Base-by-base conservation (phyloP, 2,888 invertebrate species). In the Pecten maximus region DNA sequence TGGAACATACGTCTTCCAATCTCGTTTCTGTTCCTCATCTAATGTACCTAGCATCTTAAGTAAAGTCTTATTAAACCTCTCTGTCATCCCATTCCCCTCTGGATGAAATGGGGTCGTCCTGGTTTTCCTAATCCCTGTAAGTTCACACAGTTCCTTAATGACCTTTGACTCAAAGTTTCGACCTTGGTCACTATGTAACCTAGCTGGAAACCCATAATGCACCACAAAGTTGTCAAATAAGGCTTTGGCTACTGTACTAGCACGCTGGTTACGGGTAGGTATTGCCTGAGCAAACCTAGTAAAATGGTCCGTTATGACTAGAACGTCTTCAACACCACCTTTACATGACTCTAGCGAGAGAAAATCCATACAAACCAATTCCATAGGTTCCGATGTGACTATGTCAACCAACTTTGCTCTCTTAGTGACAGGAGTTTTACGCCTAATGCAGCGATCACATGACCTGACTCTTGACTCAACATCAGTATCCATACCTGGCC, bases 401-500 rank as follows among this genome's bases (percentile, higher is more conserved):
- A 40, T 87, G 0, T 87, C 40, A 35, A 35, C 23, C 35, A 35
- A 4, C 40, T 87, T n/a, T 35, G 23, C 40, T 87, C 40, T 87
- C 23, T 87, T 87, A 2, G 23, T 39, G 4, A 40, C 16, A 87
- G 23, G 23, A 2, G 40, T 35, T 39, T 87, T 87, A 19, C 40
- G 39, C 19, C 60, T 35, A 8, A 40, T 40, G 16, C 88, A 54
- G 89, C 40, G 60, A 39, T 54, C 39, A 88, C 19, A 40, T 40
- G 40, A 40, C 44, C 44, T 88, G 40, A 19, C 28, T 4, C 16
- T 40, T 88, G 44, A 88, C n/a, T n/a, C 88, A 4, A 87, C 48
- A 40, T 90, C 90, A 12, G 4, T 88, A 86, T 40, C 40, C 74
- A 90, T 90, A 19, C 88, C 90, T 16, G 90, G 86, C 90, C 90